A percentile compares a stretch with the other conserved stretches of the same genome.
Conservation (phyloP, 1,140 invertebrate genomes). For the Agrilus planipennis region DNA sequence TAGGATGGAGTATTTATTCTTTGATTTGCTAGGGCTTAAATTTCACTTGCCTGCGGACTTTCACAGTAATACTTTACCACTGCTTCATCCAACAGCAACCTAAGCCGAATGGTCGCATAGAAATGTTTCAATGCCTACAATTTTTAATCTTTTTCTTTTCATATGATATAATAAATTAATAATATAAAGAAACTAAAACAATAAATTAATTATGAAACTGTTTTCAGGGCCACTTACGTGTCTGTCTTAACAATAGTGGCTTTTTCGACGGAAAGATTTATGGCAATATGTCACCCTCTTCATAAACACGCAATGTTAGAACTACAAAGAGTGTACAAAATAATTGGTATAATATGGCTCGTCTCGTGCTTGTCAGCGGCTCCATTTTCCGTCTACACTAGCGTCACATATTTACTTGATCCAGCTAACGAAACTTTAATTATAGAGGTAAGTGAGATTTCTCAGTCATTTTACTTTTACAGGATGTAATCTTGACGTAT, state of each 20-base stretch:
- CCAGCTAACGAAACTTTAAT: slow-evolving; percentile 33
- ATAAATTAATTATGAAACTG: slow-evolving; percentile 1
- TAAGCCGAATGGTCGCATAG: no score
- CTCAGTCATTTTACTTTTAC: no score
- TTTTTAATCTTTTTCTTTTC: no score
- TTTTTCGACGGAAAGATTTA: slow-evolving; percentile 76
- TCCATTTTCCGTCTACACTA: slow-evolving; percentile 64
- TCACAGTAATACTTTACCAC: no score
- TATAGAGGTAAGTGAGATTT: slow-evolving; percentile 9
- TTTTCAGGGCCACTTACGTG: slow-evolving; percentile 67
- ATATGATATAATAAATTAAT: background rate
- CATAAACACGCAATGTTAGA: slow-evolving; percentile 68
- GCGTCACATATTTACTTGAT: slow-evolving; percentile 56
- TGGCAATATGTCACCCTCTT: slow-evolving; percentile 86
- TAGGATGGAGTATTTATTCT: no score
- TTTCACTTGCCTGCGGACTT: no score
- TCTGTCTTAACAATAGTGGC: slow-evolving; percentile 84
- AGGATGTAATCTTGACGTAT: no score
- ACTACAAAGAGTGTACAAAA: slow-evolving; percentile 63
- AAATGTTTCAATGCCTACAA: no score
- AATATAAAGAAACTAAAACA: background rate
- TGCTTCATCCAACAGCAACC: no score
- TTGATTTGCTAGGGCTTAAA: no score
- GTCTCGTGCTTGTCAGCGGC: slow-evolving; percentile 61
- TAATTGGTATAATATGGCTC: slow-evolving; percentile 70